phyloP scores from a whole-genome alignment of 2,797 vertebrate species.

The Iguana delicatissima region DNA sequence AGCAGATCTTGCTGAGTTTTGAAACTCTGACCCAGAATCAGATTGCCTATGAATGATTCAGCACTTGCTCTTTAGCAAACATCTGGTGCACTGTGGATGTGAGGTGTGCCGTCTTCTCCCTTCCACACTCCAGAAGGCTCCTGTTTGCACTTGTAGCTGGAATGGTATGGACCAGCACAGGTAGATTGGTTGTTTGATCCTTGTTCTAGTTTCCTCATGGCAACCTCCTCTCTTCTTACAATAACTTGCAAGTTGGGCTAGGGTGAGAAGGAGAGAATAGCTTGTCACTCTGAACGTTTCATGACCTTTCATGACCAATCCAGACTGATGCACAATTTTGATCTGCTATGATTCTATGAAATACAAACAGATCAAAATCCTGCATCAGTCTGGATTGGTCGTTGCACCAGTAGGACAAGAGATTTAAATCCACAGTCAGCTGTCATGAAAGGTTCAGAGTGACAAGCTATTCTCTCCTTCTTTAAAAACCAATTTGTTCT shows the following conservation, averaged over 20 bases:
- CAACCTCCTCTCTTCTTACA: neutral
- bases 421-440: neutral
- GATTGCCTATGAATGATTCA: neutral
- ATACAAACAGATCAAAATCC: neutral
- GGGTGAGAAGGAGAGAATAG: neutral
- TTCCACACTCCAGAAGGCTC: neutral
- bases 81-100: neutral
- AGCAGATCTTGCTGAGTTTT: neutral
- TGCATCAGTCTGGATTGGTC: neutral
- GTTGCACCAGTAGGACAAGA: neutral
- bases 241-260: neutral
- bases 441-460: neutral
- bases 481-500: too few species aligned
- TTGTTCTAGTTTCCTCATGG: too few species aligned
- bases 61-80: neutral
- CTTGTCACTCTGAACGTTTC: neutral
- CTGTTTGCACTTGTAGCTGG: neutral
- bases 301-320: neutral
- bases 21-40: neutral
- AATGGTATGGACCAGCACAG: neutral
- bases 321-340: neutral
- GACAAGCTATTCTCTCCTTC: neutral
- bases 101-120: neutral
- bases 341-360: too few species aligned
- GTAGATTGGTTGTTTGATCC: neutral